Evolutionary conservation across 2,797 vertebrate species (phyloP).

Genomic region (Xyrichtys novacula): DNA sequence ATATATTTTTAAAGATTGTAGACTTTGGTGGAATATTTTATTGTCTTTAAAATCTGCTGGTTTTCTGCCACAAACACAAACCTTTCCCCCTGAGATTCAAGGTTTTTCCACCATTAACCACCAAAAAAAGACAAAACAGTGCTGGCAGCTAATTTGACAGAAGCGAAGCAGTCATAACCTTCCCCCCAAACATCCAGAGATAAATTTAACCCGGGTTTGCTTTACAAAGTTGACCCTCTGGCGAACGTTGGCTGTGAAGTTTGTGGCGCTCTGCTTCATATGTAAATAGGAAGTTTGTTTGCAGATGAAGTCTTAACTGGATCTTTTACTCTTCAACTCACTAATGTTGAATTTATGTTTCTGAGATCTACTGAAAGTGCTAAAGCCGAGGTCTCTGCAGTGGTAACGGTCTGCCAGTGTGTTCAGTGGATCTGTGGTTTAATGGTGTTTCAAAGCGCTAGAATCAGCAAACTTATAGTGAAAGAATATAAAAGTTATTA

Average conservation of each 20-base stretch:
- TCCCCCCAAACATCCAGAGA: not conserved
- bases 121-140: not conserved
- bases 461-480: too few relatives aligned
- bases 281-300: slow-evolving; percentile 1
- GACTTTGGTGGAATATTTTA: not conserved
- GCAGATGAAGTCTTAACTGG: not conserved
- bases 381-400: not conserved
- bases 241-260: not conserved
- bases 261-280: slow-evolving; percentile 1
- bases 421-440: too few relatives aligned
- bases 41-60: not conserved
- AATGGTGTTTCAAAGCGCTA: too few relatives aligned
- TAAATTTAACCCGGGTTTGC: not conserved
- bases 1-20: too few relatives aligned
- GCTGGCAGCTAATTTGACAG: not conserved
- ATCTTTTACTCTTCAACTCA: not conserved
- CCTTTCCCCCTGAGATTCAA: not conserved
- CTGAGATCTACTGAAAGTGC: not conserved
- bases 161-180: not conserved
- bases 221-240: not conserved
- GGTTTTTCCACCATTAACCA: not conserved
- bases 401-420: too few relatives aligned
- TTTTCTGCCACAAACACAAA: not conserved
- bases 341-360: not conserved
- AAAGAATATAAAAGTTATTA: too few relatives aligned